A percentile compares a stretch with the other conserved stretches of the same genome.
These are phyloP conservation scores for Temnothorax nylanderi DNA, from an alignment of 1,140 invertebrate species.

Conservation along the genomic window DNA sequence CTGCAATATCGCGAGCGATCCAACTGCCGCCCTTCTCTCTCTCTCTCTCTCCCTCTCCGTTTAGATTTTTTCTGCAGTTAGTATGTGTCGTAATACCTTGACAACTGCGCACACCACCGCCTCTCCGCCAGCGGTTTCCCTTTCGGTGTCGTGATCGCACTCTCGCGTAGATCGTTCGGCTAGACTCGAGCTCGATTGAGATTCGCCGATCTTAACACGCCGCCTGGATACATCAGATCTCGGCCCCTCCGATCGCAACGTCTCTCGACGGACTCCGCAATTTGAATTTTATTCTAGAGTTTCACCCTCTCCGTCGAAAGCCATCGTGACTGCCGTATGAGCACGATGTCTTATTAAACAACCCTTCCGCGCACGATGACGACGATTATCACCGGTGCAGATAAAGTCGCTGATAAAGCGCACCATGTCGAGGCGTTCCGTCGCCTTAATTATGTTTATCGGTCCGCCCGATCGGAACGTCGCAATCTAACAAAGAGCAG, in stretches of 20 bases:
- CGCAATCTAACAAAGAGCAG: slow-evolving; percentile 15
- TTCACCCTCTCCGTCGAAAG: background rate
- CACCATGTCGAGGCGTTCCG: slow-evolving; percentile 31
- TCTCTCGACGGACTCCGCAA: background rate
- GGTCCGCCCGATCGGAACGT: slow-evolving; percentile 49
- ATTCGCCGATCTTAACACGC: slow-evolving; percentile 49
- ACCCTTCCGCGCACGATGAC: slow-evolving; percentile 39
- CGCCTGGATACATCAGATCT: background rate
- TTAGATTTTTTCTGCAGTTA: background rate
- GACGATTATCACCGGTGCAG: slow-evolving; percentile 39
- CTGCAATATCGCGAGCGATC: slow-evolving; percentile 63
- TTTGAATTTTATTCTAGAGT: background rate
- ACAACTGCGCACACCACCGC: slow-evolving; percentile 37
- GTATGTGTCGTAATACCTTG: slow-evolving; percentile 67
- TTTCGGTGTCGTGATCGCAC: slow-evolving; percentile 41
- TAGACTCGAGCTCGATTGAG: slow-evolving; percentile 53
- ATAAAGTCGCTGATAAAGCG: slow-evolving; percentile 26
- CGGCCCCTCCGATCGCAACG: background rate
- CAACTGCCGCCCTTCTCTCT: slow-evolving; percentile 20
- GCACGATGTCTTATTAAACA: slow-evolving; percentile 54
- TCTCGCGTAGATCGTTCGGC: slow-evolving; percentile 56
- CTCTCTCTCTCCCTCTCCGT: background rate
- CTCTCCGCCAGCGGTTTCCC: background rate
- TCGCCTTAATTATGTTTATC: slow-evolving; percentile 64
- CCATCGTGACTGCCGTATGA: slow-evolving; percentile 20